Evolutionary conservation across 2,113 vertebrate species (phyloP).

Genomic region (Alligator sinensis): DNA sequence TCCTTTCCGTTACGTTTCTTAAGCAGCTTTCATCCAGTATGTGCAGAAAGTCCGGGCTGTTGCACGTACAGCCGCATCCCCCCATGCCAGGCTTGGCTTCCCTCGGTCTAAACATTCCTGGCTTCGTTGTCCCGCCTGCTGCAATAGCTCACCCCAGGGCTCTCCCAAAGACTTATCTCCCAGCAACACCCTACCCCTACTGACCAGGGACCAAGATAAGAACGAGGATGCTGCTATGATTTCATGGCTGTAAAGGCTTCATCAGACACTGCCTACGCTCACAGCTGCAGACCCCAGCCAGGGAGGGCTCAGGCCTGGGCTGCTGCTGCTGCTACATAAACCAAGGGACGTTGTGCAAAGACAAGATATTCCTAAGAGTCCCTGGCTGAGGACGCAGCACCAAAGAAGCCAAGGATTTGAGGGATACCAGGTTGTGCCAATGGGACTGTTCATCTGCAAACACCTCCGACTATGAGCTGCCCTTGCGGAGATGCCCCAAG

Average conservation of each 20-base stretch:
- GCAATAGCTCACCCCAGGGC: background rate
- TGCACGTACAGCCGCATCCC: constrained; percentile 52
- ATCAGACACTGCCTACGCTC: background rate
- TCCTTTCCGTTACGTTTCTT: constrained; percentile 50
- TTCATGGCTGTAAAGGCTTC: background rate
- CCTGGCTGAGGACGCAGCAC: background rate
- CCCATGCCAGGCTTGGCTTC: constrained; percentile 42
- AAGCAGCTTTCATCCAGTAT: constrained; percentile 40
- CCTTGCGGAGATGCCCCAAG: too few species aligned
- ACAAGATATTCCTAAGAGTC: background rate
- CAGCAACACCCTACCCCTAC: background rate
- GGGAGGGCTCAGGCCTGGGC: background rate
- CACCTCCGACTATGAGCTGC: too few species aligned
- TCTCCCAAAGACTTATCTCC: accelerated
- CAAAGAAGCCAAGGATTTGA: background rate
- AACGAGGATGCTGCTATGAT: background rate
- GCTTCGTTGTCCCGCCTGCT: background rate
- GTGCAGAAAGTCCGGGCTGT: constrained; percentile 34
- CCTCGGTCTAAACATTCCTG: background rate
- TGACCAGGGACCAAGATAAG: background rate
- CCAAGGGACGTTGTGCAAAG: background rate
- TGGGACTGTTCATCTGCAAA: background rate
- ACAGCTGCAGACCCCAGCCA: constrained; percentile 33
- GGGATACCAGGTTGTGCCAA: background rate
- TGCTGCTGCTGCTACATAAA: accelerated